phyloP scores from a whole-genome alignment of 2,797 vertebrate species.

The Delichon dasypus region DNA sequence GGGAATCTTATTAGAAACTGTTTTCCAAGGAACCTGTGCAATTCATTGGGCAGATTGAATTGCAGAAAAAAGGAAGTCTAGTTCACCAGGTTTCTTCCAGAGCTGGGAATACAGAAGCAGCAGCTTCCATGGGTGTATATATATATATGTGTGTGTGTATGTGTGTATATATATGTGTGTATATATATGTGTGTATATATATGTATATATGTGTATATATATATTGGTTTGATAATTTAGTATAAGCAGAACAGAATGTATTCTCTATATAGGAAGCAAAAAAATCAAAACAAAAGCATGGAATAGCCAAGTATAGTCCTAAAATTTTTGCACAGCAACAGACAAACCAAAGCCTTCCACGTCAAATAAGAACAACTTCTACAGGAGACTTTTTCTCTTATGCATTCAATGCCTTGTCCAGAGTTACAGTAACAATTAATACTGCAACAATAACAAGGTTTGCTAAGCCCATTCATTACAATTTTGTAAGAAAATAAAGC shows the following conservation, averaged over 20 bases:
- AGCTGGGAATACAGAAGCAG: neutral
- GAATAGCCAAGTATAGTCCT: neutral
- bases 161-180: neutral
- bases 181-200: neutral
- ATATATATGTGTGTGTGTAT: too few relatives aligned
- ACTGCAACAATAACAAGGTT: neutral
- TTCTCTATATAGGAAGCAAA: conserved; percentile 10
- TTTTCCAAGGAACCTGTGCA: neutral
- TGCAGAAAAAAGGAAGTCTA: neutral
- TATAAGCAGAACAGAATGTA: conserved; percentile 18
- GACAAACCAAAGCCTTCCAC: neutral
- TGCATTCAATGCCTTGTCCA: neutral
- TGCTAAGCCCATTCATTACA: neutral
- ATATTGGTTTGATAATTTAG: conserved; percentile 19
- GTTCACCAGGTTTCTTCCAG: neutral
- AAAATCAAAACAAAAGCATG: conserved; percentile 12
- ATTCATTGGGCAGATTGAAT: neutral
- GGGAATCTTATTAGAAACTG: conserved; percentile 22
- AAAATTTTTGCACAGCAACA: neutral
- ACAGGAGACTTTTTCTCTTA: neutral
- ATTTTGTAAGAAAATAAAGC: neutral
- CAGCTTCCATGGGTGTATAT: neutral
- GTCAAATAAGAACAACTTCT: neutral
- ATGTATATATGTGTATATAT: neutral
- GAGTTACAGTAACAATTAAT: neutral